Percentiles rank a stretch among this genome's conserved stretches.
These are phyloP conservation scores for Glomeris maerens DNA, from an alignment of 1,140 invertebrate genomes.

Conservation along the genomic window DNA sequence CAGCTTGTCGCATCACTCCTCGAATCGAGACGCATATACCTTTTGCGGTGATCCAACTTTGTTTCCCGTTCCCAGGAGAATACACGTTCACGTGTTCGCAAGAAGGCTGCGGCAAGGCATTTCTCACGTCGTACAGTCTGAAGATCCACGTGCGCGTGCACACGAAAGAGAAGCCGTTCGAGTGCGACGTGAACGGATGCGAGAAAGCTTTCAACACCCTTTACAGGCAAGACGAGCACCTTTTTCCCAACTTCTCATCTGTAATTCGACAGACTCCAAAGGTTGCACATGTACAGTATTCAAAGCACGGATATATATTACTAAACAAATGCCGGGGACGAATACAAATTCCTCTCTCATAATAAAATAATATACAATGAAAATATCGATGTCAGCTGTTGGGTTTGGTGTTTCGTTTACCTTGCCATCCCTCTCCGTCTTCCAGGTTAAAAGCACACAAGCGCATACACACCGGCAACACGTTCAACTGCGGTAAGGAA, in stretches of 20 bases:
- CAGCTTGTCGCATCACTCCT: too few species aligned
- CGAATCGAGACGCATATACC: too few species aligned
- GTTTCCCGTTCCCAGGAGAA: slow-evolving; percentile 29
- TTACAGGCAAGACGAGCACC: slow-evolving; percentile 47
- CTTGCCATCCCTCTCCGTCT: background rate
- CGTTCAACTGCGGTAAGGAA: slow-evolving; percentile 77
- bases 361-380: too few species aligned
- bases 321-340: too few species aligned
- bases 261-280: background rate
- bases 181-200: slow-evolving; percentile 47
- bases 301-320: too few species aligned
- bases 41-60: too few species aligned
- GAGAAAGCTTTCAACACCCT: slow-evolving; percentile 87
- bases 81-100: slow-evolving; percentile 84
- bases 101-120: slow-evolving; percentile 75
- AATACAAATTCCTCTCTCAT: too few species aligned
- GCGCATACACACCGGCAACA: slow-evolving; percentile 80
- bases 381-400: too few species aligned
- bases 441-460: slow-evolving; percentile 74
- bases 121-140: slow-evolving; percentile 84
- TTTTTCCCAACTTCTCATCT: background rate
- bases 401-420: too few species aligned
- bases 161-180: slow-evolving; percentile 84
- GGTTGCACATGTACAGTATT: too few species aligned
- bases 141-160: slow-evolving; percentile 91